Percentiles rank a stretch among this genome's conserved stretches.
Evolutionary conservation across 1,140 invertebrate species (phyloP).

Genomic region (Frieseomelitta varia): DNA sequence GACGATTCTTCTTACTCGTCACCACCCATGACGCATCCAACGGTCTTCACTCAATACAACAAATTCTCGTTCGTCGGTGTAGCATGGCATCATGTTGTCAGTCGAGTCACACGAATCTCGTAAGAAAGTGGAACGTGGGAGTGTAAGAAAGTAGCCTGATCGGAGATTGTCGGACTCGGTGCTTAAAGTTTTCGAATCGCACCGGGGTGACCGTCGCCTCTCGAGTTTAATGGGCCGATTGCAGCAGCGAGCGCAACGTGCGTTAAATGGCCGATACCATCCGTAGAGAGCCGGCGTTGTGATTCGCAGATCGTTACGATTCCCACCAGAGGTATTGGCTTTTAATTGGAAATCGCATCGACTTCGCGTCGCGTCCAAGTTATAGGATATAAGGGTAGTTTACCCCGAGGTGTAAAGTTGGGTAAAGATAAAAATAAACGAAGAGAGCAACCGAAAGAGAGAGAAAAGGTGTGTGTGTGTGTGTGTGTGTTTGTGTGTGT

Average conservation of each 20-base stretch:
- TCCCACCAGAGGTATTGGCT: slow-evolving; percentile 8
- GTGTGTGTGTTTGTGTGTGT: too few species aligned
- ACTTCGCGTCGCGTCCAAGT: not conserved
- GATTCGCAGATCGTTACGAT: not conserved
- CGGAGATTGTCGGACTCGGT: not conserved
- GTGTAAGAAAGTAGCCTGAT: not conserved
- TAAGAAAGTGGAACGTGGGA: too few species aligned
- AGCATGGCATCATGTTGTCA: too few species aligned
- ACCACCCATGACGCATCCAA: slow-evolving; percentile 50
- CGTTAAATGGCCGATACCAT: slow-evolving; percentile 15
- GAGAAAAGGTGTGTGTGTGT: too few species aligned
- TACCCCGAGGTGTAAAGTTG: too few species aligned
- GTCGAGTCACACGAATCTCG: too few species aligned
- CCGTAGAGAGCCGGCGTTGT: not conserved
- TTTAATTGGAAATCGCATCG: slow-evolving; percentile 41
- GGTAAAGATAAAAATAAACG: too few species aligned
- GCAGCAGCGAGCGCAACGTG: slow-evolving; percentile 4
- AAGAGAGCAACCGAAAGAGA: too few species aligned
- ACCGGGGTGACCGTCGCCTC: too few species aligned
- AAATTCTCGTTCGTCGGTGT: too few species aligned
- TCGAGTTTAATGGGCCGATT: slow-evolving; percentile 6
- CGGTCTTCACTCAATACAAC: not conserved
- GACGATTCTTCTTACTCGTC: slow-evolving; percentile 33
- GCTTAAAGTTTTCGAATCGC: slow-evolving; percentile 8
- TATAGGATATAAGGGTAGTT: not conserved